Conservation (phyloP, 2,113 vertebrate genomes). For the Entelurus aequoreus region DNA sequence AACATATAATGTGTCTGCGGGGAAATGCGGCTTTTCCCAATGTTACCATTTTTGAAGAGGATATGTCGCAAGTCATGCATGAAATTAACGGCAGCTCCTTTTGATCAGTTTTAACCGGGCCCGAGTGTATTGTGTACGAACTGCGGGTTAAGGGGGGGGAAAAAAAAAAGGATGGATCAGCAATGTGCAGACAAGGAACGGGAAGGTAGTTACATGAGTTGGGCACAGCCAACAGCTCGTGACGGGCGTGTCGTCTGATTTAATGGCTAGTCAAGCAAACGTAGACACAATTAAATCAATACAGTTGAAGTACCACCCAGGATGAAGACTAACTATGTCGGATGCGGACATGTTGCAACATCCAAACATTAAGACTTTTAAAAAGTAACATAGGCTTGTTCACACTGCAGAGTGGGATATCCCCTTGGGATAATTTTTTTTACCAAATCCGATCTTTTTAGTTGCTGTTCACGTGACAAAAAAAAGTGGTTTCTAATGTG, state of each 20-base stretch:
- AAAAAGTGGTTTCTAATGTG: no score
- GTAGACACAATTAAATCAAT: slow-evolving; percentile 10
- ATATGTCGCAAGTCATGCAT: slow-evolving; percentile 41
- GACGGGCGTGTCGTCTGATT: slow-evolving; percentile 2
- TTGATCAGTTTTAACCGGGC: slow-evolving; percentile 10
- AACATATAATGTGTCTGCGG: slow-evolving; percentile 41
- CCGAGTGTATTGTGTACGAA: not conserved
- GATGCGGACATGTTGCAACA: no score
- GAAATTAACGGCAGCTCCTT: slow-evolving; percentile 42
- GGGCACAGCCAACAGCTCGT: not conserved
- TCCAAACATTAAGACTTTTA: no score
- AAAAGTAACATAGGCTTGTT: no score
- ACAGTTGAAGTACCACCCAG: slow-evolving; percentile 1
- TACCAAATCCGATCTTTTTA: no score
- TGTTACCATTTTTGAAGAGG: slow-evolving; percentile 24
- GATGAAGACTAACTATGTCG: not conserved
- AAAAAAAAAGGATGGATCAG: slow-evolving; percentile 14
- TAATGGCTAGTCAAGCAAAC: not conserved
- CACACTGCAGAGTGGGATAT: no score
- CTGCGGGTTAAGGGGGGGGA: not conserved
- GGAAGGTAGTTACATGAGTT: not conserved
- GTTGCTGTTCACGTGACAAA: no score
- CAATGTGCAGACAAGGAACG: slow-evolving; percentile 1
- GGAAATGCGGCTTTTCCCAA: slow-evolving; percentile 14
- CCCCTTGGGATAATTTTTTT: no score